These are phyloP conservation scores for Hyla sarda DNA, from an alignment of 2,113 vertebrate species.

Conservation along the genomic window DNA sequence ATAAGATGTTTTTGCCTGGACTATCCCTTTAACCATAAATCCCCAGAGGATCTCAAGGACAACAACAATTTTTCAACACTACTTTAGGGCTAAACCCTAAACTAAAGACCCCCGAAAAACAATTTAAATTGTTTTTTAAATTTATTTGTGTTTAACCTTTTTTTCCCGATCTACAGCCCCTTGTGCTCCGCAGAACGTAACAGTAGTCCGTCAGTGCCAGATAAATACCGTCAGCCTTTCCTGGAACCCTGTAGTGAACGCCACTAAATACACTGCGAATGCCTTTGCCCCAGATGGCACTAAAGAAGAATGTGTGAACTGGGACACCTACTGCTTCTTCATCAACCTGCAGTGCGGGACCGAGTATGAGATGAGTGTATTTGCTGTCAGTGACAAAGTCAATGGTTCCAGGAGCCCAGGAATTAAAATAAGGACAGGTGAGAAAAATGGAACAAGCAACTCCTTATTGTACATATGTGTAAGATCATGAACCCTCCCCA, in stretches of 20 bases:
- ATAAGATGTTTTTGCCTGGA: too few relatives aligned
- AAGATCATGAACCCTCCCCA: too few relatives aligned
- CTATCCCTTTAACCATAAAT: too few relatives aligned
- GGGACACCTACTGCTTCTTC: conserved; percentile 73
- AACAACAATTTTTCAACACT: too few relatives aligned
- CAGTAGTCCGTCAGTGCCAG: conserved; percentile 68
- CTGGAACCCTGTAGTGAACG: conserved; percentile 67
- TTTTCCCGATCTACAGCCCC: conserved; percentile 64
- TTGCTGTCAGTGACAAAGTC: conserved; percentile 61
- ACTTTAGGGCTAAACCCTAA: too few relatives aligned
- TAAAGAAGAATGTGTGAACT: conserved; percentile 69
- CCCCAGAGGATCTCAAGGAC: too few relatives aligned
- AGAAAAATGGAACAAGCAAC: not conserved
- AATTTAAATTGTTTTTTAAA: too few relatives aligned
- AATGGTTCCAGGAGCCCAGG: conserved; percentile 62
- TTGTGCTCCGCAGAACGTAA: conserved; percentile 70
- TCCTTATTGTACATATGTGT: not conserved
- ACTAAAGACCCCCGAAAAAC: too few relatives aligned
- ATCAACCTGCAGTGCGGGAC: conserved; percentile 71
- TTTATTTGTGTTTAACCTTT: not conserved
- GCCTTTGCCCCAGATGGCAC: conserved; percentile 66
- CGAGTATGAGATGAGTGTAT: conserved; percentile 71
- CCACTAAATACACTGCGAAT: conserved; percentile 66
- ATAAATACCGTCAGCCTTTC: conserved; percentile 73
- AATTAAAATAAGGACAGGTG: conserved; percentile 72